Evolutionary conservation across 1,140 invertebrate species (phyloP), one percentile per base, ranked within the genome.

Genomic region (Meloidogyne floridensis): DNA sequence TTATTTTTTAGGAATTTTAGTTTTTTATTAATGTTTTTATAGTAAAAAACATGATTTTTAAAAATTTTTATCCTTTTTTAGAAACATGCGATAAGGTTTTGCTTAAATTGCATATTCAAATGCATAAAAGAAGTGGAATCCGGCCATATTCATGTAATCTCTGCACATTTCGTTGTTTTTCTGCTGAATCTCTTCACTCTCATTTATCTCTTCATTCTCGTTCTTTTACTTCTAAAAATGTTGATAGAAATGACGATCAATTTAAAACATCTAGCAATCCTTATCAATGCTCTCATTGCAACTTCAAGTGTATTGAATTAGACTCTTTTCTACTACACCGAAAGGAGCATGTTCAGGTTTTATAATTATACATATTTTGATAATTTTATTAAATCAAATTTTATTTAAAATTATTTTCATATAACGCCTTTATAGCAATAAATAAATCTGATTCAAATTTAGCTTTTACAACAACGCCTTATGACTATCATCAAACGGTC

Each of bases 381-480:
- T 13, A 69, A 9, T 43, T 47, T 47, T 20, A n/a, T 42, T 20
- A 42, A 13, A 71, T n/a, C 54, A 43, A 42, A 78, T 9, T n/a
- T 65, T 2, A n/a, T 65, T n/a, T 4, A 65, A 65, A 65, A n/a
- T 65, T 32, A 32, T 32, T 32, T 32, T 32, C 32, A 32, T 32
- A 32, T 32, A 32, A 32, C 32, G 32, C 32, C 32, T 32, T 32
- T 32, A 32, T 32, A 32, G 32, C 32, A 32, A 32, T 32, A 32
- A 32, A 32, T 32, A 32, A 32, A 32, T 32, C 32, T 32, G 32
- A 32, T 32, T 32, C 32, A 32, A 32, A 32, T 32, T 32, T 65
- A 82, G 81, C 71, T 81, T 47, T 56, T 82, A 2, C 81, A 82
- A 82, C 81, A 82, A 74, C 65, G 81, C n/a, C 79, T 82, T 20